These are phyloP conservation scores for Odontamblyopus rebecca DNA, from an alignment of 2,797 vertebrate species.

Conservation along the genomic window DNA sequence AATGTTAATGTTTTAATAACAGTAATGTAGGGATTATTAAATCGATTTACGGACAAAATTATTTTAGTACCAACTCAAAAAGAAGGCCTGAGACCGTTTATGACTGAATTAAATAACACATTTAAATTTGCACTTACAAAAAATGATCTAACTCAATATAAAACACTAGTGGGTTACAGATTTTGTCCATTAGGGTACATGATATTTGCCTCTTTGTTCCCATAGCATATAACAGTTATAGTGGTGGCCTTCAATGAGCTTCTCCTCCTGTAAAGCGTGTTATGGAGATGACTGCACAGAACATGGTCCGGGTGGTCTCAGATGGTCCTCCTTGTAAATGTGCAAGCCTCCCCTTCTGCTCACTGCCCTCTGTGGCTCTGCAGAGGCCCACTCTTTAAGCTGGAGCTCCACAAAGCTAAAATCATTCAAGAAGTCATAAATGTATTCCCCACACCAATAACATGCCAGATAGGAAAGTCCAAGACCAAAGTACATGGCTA, in stretches of 20 bases:
- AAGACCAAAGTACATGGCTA: not conserved
- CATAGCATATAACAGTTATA: slow-evolving; percentile 42
- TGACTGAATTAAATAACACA: not conserved
- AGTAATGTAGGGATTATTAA: too few species aligned
- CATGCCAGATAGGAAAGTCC: not conserved
- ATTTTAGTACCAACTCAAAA: too few species aligned
- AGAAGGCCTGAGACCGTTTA: too few species aligned
- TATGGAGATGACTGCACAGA: slow-evolving; percentile 46
- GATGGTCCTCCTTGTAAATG: slow-evolving; percentile 59
- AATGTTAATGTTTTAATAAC: too few species aligned
- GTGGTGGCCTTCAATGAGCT: slow-evolving; percentile 45
- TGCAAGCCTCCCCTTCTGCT: slow-evolving; percentile 49
- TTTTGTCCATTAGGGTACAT: not conserved
- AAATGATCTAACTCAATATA: too few species aligned
- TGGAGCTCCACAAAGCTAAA: slow-evolving; percentile 50
- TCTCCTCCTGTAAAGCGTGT: slow-evolving; percentile 58
- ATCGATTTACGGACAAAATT: too few species aligned
- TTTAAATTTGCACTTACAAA: not conserved
- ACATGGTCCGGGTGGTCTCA: slow-evolving; percentile 61
- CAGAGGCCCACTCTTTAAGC: slow-evolving; percentile 26
- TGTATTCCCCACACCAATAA: not conserved
- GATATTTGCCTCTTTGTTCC: slow-evolving; percentile 8
- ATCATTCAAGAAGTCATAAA: slow-evolving; percentile 6
- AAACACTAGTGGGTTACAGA: not conserved
- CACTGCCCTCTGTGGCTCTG: slow-evolving; percentile 32